phyloP scores from a whole-genome alignment of 2,797 vertebrate genomes.

The Denticeps clupeoides region DNA sequence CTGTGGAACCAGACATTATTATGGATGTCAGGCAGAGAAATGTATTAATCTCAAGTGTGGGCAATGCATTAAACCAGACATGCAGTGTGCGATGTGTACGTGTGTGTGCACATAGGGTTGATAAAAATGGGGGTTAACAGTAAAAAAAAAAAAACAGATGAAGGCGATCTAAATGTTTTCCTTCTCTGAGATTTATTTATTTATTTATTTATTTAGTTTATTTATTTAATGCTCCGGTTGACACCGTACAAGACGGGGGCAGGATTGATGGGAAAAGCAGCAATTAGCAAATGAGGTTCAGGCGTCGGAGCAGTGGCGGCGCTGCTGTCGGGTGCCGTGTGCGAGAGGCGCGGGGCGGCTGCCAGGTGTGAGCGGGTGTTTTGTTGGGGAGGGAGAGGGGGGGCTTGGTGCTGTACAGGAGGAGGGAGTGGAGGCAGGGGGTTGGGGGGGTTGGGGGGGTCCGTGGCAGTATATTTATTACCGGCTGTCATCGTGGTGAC shows the following conservation, averaged over 20 bases:
- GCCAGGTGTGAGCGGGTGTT: constrained; percentile 75
- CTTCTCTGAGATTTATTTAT: constrained; percentile 37
- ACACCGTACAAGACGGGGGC: constrained; percentile 83
- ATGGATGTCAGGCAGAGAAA: constrained; percentile 19
- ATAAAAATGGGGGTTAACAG: no score
- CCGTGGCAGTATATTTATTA: constrained; percentile 99
- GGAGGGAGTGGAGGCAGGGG: constrained; percentile 32
- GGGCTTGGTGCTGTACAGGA: constrained; percentile 7
- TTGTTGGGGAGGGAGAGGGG: constrained; percentile 4
- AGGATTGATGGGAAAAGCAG: constrained; percentile 93
- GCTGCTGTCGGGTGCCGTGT: no score
- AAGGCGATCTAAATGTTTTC: no score
- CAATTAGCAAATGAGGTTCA: constrained; percentile 99
- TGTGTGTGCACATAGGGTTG: constrained; percentile 2
- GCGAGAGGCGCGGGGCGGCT: constrained; percentile 52
- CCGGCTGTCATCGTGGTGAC: constrained; percentile 97
- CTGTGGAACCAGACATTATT: no score
- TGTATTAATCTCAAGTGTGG: constrained; percentile 12
- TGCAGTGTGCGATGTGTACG: background rate
- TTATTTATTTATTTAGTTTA: constrained; percentile 34
- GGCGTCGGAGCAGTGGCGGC: no score
- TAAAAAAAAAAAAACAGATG: no score
- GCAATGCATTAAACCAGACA: constrained; percentile 27
- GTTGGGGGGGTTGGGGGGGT: constrained; percentile 89
- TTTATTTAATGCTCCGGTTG: constrained; percentile 49